Base-by-base conservation (phyloP, 2,113 vertebrate species). In the Baryphthengus martii region DNA sequence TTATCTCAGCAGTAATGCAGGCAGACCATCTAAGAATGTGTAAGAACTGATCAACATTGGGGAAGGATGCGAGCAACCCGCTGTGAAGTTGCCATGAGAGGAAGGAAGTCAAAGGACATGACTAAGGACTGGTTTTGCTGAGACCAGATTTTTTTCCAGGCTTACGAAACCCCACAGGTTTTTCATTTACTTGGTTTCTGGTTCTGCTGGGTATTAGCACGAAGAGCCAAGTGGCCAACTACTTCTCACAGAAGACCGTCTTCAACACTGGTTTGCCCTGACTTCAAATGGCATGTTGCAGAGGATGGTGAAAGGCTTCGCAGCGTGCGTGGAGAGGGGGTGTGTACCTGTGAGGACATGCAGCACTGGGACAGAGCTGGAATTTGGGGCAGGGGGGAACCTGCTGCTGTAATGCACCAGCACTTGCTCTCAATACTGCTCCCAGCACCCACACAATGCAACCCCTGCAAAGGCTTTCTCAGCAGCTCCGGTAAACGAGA, bases 261-360 rank as follows among this genome's bases (percentile, higher is more conserved):
- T 76, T 82, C 49, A 68, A 28, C 2, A 1, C 49, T 23, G 17
- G 17, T 21, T 70, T 47, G 14, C 58, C 56, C 45, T 74, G 20
- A 50, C 81, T 86, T 84, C 24, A 20, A 65, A 66, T 10, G 24
- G 7, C 24, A 35, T 0, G 0, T 49, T 55, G 25, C 31, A 74
- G 45, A 13, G 19, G 11, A 45, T 24, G 58, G 29, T 42, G 92
- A 55, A 73, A 73, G 13, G 14, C 78, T 68, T 72, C 6, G 3
- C 0, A 5, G 3, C 39, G 47, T 24, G 35, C 0, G 0, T 15
- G 24, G 40, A 29, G 39, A 29, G 70, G 62, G 82, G 37, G 23
- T 39, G 40, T n/a, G 44, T 55, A 55, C 20, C 42, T 4, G 0
- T n/a, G 61, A 72, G 17, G 25, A 11, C 9, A 23, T 0, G 0